Conservation (phyloP, 1,140 invertebrate genomes). For the Eriocheir sinensis region DNA sequence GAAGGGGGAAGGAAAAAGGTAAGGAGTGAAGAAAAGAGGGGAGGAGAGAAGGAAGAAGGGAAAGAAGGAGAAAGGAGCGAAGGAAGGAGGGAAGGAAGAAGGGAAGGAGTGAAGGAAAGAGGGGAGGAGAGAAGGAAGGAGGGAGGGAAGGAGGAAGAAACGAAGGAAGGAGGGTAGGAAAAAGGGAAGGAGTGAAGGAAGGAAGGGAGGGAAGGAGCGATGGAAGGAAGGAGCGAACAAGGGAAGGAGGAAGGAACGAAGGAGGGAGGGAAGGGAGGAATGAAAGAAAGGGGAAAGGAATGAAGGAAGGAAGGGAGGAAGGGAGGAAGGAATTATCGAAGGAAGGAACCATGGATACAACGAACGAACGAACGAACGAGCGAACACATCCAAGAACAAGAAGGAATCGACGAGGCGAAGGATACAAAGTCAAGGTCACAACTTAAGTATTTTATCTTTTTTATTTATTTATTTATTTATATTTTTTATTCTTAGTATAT, state of each 20-base stretch:
- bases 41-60: background rate
- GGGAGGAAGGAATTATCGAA: background rate
- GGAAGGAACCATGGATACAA: background rate
- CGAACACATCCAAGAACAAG: background rate
- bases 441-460: no score
- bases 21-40: background rate
- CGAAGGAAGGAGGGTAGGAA: background rate
- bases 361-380: background rate
- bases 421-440: no score
- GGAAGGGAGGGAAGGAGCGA: background rate
- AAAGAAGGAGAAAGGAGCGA: constrained; percentile 21
- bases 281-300: background rate
- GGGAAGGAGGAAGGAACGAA: no score
- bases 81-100: background rate
- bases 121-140: background rate
- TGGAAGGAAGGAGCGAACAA: no score
- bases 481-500: no score
- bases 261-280: background rate
- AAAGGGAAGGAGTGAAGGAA: background rate
- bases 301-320: background rate
- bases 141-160: background rate
- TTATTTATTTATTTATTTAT: no score
- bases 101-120: no score
- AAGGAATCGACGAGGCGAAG: background rate
- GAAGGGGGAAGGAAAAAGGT: background rate